Conservation (phyloP, 2,888 invertebrate species). For the Orthosia incerta region DNA sequence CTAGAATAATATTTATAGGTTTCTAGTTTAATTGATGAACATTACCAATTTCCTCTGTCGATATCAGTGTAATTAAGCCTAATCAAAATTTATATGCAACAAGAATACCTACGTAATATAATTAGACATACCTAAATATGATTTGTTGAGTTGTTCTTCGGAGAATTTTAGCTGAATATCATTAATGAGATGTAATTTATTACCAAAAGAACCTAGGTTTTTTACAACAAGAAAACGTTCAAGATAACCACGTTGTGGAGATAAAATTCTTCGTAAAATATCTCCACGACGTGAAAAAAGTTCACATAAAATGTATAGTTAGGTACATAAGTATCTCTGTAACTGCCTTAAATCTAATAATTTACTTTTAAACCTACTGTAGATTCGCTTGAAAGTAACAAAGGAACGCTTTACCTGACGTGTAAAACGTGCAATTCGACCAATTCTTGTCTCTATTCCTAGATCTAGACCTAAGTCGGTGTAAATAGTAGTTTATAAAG, state of each 20-base stretch:
- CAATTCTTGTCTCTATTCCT: conserved; percentile 80
- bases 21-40: conserved; percentile 31
- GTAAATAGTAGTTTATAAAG: conserved; percentile 81
- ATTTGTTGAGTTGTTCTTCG: conserved; percentile 16
- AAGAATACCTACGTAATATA: conserved; percentile 30
- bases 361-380: conserved; percentile 55
- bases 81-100: conserved; percentile 41
- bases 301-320: conserved; percentile 27
- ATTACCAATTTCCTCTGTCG: conserved; percentile 12
- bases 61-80: conserved; percentile 25
- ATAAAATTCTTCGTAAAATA: conserved; percentile 24
- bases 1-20: conserved; percentile 35
- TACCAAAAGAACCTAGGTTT: not conserved
- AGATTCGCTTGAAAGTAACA: conserved; percentile 69
- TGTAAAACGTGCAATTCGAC: conserved; percentile 82
- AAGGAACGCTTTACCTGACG: conserved; percentile 81
- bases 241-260: too few species aligned
- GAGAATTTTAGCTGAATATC: conserved; percentile 5
- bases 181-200: conserved; percentile 12
- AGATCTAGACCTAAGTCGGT: conserved; percentile 70
- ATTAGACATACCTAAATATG: conserved; percentile 27
- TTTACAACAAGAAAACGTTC: not conserved
- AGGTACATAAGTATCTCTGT: conserved; percentile 51
- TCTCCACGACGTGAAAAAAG: conserved; percentile 1
- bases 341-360: conserved; percentile 60